Percentiles rank a stretch among this genome's conserved stretches.
Evolutionary conservation across 64 coral and sea anemone species (phyloP).

Genomic region (Dendronephthya gigantea): DNA sequence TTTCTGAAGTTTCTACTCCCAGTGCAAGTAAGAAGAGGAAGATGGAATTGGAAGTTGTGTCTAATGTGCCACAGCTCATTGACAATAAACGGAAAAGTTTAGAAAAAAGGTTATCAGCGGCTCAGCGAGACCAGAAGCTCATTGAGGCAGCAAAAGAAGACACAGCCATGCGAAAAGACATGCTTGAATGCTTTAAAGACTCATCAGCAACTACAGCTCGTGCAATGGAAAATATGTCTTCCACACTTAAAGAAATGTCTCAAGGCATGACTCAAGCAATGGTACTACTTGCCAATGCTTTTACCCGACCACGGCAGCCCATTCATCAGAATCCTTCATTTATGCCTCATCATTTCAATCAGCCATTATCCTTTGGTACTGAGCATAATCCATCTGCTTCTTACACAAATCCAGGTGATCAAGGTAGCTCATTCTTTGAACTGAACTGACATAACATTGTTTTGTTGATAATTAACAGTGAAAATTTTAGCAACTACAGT

Average conservation of each 20-base stretch:
- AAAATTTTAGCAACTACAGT: no score
- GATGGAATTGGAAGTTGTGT: not conserved
- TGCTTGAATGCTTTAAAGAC: constrained; percentile 28
- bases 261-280: constrained; percentile 18
- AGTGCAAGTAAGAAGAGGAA: not conserved
- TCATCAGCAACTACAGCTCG: constrained; percentile 13
- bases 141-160: constrained; percentile 32
- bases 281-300: not conserved
- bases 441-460: not conserved
- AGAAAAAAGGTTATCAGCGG: constrained; percentile 26
- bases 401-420: not conserved
- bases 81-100: constrained; percentile 29
- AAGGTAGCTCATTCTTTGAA: not conserved
- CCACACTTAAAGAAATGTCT: constrained; percentile 20
- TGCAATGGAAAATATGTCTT: constrained; percentile 31
- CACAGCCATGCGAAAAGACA: constrained; percentile 19
- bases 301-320: not conserved
- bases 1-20: not conserved
- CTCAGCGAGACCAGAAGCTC: constrained; percentile 28
- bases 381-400: not conserved
- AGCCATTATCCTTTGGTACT: not conserved
- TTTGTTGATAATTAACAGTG: no score
- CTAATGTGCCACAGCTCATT: constrained; percentile 24
- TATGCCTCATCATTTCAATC: not conserved
- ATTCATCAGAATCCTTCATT: not conserved